Base-by-base conservation (phyloP, 2,888 invertebrate genomes). In the Lasioglossum zephyrum region DNA sequence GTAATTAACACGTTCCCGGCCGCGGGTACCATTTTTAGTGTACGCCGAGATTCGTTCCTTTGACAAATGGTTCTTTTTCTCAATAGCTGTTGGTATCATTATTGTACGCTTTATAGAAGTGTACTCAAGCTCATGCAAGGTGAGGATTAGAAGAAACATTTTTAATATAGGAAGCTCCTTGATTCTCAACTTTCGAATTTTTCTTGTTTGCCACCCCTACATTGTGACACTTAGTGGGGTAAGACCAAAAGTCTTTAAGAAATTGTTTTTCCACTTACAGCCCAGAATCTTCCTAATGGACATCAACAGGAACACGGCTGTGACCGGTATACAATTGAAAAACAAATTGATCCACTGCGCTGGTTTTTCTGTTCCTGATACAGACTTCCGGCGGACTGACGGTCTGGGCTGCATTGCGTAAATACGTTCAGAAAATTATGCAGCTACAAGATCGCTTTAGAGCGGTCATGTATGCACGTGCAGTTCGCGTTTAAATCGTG, bases 401-500 rank as follows among this genome's bases (percentile, higher is more conserved):
- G 26, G 4, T 41, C 4, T 26, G 47, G 49, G 36, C 18, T 36
- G 49, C 49, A 44, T 41, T 78, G 80, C 83, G 79, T 82, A 85
- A 85, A 85, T 82, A 74, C 47, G 41, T 79, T 77, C 69, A n/a
- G 75, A 74, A 83, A 87, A 86, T 86, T 75, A 87, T 81, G 82
- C 79, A 36, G 69, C 74, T 41, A 63, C 53, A 53, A 26, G 82
- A 69, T 72, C 82, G 85, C 79, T 63, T 84, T 26, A 26, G 76
- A 44, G 72, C 82, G 75, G 86, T 81, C 81, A 85, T 84, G 86
- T 88, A 81, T 87, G 84, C 81, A 85, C 80, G 85, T 82, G 87
- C 84, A 81, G 87, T 80, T 81, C 73, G 66, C 77, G 82, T 92
- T 93, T 92, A 92, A 93, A 92, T 92, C 89, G 91, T 90, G 90